phyloP scores from a whole-genome alignment of 2,797 vertebrate genomes.

The Graptemys geographica region DNA sequence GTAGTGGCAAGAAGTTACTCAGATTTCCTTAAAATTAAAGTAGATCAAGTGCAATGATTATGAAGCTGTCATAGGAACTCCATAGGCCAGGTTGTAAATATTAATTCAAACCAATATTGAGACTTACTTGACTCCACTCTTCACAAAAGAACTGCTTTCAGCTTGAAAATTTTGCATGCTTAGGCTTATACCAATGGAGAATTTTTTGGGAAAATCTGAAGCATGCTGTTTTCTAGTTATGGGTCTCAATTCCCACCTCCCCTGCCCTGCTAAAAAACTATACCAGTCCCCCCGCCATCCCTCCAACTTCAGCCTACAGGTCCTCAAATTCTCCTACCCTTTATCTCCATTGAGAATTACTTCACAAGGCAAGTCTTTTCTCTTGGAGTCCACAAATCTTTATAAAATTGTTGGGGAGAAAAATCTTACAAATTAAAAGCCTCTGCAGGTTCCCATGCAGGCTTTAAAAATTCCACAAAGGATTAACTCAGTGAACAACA shows the following conservation, averaged over 20 bases:
- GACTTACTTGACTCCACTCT: not conserved
- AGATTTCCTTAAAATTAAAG: not conserved
- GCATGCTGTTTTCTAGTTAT: not conserved
- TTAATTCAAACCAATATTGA: accelerated
- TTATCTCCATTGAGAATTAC: not conserved
- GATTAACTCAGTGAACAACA: conserved; percentile 5
- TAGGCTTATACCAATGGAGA: accelerated
- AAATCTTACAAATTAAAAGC: conserved; percentile 34
- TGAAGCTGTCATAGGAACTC: not conserved
- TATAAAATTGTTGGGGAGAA: not conserved
- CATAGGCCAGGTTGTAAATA: accelerated
- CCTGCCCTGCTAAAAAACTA: not conserved
- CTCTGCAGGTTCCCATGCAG: conserved; percentile 35
- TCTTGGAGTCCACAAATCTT: not conserved
- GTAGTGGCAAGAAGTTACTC: not conserved
- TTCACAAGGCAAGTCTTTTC: not conserved
- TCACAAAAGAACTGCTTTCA: accelerated
- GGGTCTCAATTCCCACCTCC: not conserved
- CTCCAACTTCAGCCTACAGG: not conserved
- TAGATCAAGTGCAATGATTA: not conserved
- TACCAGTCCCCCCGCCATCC: not conserved
- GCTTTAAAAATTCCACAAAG: conserved; percentile 58
- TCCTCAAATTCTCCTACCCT: not conserved
- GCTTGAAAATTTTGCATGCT: not conserved
- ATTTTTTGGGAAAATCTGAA: accelerated